Conservation (phyloP, 35 echinoderm and acorn worm species). For the Acanthaster planci region DNA sequence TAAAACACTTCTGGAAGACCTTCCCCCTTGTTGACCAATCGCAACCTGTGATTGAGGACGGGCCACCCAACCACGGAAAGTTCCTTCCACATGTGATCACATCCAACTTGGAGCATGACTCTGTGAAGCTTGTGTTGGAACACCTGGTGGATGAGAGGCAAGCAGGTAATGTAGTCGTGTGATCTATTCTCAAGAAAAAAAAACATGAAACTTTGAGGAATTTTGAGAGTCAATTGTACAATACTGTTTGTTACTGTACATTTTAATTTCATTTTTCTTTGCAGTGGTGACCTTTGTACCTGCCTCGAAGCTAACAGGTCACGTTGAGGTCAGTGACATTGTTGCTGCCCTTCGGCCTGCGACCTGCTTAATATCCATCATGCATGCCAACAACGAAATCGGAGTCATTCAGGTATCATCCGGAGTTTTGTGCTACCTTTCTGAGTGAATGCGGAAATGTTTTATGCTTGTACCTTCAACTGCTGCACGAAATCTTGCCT, state of each 20-base stretch:
- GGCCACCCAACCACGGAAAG: not conserved
- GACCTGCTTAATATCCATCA: conserved; percentile 72
- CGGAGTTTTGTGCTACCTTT: too few relatives aligned
- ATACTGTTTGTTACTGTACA: not conserved
- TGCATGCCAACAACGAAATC: conserved; percentile 87
- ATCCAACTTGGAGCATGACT: conserved; percentile 84
- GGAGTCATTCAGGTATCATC: conserved; percentile 71
- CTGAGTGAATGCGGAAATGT: too few relatives aligned
- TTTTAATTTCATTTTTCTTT: not conserved
- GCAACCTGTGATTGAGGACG: not conserved
- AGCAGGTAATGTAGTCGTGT: conserved; percentile 46
- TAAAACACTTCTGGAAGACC: conserved; percentile 53
- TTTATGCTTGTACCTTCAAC: too few relatives aligned
- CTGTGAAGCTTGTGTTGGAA: conserved; percentile 62
- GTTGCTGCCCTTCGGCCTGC: conserved; percentile 68
- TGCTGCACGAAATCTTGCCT: not conserved
- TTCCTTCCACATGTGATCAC: conserved; percentile 67
- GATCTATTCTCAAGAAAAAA: too few relatives aligned
- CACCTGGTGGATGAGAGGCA: conserved; percentile 43
- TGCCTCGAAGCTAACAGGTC: conserved; percentile 68
- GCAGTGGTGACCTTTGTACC: conserved; percentile 67
- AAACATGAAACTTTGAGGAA: not conserved
- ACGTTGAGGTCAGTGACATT: conserved; percentile 55
- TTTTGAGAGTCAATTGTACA: not conserved
- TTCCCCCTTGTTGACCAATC: conserved; percentile 1